Evolutionary conservation across 2,797 vertebrate species (phyloP).

Genomic region (Novumbra hubbsi): DNA sequence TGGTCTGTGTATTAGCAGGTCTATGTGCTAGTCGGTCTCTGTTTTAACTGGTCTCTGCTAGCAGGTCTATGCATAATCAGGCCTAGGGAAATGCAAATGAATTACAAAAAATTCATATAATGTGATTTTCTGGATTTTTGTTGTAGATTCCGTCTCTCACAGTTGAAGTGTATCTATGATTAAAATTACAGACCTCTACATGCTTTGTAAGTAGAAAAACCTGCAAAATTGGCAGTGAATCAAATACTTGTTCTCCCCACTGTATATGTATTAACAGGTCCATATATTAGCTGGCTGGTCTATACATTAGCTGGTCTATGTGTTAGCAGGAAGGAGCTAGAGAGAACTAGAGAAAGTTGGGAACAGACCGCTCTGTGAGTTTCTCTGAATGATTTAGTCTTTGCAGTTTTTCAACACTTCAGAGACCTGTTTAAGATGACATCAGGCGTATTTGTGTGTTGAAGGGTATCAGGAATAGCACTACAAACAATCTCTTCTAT

Average conservation of each 20-base stretch:
- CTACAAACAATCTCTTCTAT: slow-evolving; percentile 60
- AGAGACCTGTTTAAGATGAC: slow-evolving; percentile 1
- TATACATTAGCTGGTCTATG: background rate
- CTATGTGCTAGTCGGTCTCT: background rate
- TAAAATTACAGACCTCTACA: no score
- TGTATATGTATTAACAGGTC: no score
- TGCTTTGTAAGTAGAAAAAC: no score
- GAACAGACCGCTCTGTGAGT: background rate
- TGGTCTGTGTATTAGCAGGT: background rate
- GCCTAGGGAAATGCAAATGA: no score
- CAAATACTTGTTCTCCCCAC: no score
- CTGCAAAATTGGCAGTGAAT: no score
- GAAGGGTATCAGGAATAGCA: slow-evolving; percentile 50
- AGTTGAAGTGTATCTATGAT: no score
- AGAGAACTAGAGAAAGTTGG: background rate
- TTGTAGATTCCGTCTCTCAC: no score
- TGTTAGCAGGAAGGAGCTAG: background rate
- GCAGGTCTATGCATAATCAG: no score
- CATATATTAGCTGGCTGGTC: no score
- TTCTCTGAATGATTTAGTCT: slow-evolving; percentile 8
- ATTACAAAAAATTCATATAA: no score
- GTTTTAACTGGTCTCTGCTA: slow-evolving; percentile 15
- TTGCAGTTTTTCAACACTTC: background rate
- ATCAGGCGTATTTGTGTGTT: slow-evolving; percentile 26
- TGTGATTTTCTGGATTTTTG: no score